These are phyloP conservation scores for Lasioglossum oenotherae DNA, from an alignment of 2,888 invertebrate genomes.

Conservation along the genomic window DNA sequence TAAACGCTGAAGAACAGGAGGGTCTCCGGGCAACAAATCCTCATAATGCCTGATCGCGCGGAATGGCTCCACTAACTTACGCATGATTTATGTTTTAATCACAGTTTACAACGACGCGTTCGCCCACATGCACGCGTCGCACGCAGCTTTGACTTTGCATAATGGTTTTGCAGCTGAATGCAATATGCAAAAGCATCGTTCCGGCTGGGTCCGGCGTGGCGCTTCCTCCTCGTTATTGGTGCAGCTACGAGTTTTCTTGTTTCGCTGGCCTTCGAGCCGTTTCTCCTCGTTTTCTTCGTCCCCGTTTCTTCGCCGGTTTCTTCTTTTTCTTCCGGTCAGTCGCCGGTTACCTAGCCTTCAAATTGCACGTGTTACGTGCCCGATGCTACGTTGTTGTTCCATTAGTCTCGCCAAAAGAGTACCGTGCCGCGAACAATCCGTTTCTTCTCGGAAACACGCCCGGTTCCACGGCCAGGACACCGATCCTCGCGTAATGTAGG, in stretches of 20 bases:
- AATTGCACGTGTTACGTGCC: constrained; percentile 54
- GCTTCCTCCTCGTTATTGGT: constrained; percentile 60
- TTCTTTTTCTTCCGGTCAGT: constrained; percentile 17
- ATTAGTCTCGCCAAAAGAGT: constrained; percentile 56
- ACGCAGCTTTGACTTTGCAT: constrained; percentile 71
- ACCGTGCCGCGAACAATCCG: constrained; percentile 39
- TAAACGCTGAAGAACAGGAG: constrained; percentile 47
- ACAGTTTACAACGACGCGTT: constrained; percentile 66
- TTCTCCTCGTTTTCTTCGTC: constrained; percentile 19
- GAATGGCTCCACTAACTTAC: constrained; percentile 66
- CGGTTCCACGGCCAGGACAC: constrained; percentile 8
- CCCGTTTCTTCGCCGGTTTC: constrained; percentile 18
- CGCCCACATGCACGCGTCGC: constrained; percentile 63
- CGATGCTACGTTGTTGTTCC: constrained; percentile 46
- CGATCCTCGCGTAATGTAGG: constrained; percentile 50
- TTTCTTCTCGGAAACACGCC: constrained; percentile 47
- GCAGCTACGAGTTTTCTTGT: constrained; percentile 21
- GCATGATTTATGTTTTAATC: constrained; percentile 77
- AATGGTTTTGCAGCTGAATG: constrained; percentile 66
- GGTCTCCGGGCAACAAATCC: constrained; percentile 46
- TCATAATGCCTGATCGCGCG: constrained; percentile 50
- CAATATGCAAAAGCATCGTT: constrained; percentile 53
- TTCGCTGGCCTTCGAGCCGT: constrained; percentile 10
- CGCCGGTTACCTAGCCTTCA: constrained; percentile 44
- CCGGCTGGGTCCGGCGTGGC: constrained; percentile 8